Conservation (phyloP, 2,888 invertebrate species). For the Drosophila tanythrix region DNA sequence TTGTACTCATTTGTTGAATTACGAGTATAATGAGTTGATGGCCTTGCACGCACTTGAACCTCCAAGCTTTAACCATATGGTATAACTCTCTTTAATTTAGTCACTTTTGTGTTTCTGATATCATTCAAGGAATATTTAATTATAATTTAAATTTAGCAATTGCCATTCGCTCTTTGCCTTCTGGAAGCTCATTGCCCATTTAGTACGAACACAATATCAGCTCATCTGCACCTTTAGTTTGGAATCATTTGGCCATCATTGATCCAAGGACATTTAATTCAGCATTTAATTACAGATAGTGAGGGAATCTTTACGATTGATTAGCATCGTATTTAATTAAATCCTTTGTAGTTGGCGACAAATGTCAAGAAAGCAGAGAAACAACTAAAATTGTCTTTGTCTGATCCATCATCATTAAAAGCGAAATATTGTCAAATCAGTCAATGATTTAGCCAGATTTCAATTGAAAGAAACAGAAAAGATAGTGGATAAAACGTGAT, state of each 20-base stretch:
- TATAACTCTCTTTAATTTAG: neutral
- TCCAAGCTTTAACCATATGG: neutral
- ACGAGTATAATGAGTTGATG: constrained; percentile 47
- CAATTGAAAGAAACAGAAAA: constrained; percentile 36
- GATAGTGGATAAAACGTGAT: constrained; percentile 15
- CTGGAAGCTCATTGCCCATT: neutral
- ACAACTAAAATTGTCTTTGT: constrained; percentile 15
- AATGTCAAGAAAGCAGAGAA: constrained; percentile 2
- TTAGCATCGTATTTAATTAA: constrained; percentile 54
- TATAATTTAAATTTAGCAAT: neutral
- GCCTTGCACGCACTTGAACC: constrained; percentile 22
- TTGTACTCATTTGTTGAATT: constrained; percentile 60
- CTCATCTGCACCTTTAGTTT: constrained; percentile 1
- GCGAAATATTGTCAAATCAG: constrained; percentile 13
- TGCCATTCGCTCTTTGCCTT: too few species aligned
- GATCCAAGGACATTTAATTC: neutral
- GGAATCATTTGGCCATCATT: neutral
- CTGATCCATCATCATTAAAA: constrained; percentile 52
- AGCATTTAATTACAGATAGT: neutral
- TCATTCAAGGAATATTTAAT: neutral
- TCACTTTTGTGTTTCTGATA: neutral
- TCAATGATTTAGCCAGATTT: constrained; percentile 44
- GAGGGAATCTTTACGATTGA: constrained; percentile 37
- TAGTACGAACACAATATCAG: constrained; percentile 4
- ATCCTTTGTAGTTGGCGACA: constrained; percentile 48